Percentiles rank a stretch among this genome's conserved stretches.
Conservation (phyloP, 2,113 vertebrate species). For the Gallinago media region DNA sequence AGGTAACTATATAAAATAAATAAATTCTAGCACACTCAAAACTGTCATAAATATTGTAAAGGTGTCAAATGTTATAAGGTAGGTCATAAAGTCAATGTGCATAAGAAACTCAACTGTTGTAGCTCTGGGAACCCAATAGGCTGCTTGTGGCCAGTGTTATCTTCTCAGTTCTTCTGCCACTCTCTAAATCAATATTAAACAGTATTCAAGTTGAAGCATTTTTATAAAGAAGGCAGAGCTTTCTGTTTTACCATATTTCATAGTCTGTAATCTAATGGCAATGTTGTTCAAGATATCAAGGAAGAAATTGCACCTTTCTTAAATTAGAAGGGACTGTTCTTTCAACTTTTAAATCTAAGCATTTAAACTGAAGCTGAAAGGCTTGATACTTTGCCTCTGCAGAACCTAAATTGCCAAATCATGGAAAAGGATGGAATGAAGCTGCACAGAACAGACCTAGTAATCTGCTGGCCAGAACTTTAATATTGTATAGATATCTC, state of each 20-base stretch:
- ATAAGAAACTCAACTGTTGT: background rate
- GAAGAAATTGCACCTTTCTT: background rate
- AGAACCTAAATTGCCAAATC: background rate
- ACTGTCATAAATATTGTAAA: background rate
- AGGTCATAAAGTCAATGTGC: background rate
- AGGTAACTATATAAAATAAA: constrained; percentile 80
- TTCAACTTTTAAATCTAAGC: background rate
- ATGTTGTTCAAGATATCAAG: background rate
- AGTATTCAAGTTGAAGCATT: background rate
- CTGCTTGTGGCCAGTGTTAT: background rate
- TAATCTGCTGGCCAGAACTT: background rate
- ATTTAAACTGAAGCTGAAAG: background rate
- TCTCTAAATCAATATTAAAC: background rate
- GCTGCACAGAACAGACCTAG: background rate
- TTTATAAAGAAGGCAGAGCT: background rate
- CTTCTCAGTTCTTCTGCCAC: background rate
- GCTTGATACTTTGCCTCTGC: background rate
- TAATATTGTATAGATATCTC: background rate
- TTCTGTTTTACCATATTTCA: background rate
- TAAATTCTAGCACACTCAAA: background rate
- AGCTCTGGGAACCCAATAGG: background rate
- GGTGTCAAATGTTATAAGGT: background rate
- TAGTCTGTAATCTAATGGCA: background rate
- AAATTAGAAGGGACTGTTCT: background rate
- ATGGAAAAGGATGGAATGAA: background rate